Evolutionary conservation across 2,888 invertebrate genomes (phyloP).

Genomic region (Drosophila lacicola): DNA sequence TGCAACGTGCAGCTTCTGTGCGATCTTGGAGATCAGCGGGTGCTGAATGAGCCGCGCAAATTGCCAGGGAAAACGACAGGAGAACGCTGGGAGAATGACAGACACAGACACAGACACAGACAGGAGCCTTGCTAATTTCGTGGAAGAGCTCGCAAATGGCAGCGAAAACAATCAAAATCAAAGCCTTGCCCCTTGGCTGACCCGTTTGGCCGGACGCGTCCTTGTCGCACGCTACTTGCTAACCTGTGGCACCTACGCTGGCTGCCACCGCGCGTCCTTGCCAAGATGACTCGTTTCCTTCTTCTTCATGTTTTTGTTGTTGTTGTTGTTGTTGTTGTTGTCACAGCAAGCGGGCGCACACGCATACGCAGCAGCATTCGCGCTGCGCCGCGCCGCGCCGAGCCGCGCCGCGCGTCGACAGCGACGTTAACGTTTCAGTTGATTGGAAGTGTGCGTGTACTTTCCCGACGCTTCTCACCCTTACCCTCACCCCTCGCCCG

Average conservation of each 20-base stretch:
- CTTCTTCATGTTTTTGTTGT: background rate
- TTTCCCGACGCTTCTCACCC: conserved; percentile 44
- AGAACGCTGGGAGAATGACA: conserved; percentile 13
- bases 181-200: conserved; percentile 23
- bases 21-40: conserved; percentile 60
- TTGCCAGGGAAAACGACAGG: conserved; percentile 68
- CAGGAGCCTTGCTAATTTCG: conserved; percentile 49
- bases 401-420: conserved; percentile 4
- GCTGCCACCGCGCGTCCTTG: conserved; percentile 48
- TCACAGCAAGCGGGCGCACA: conserved; percentile 73
- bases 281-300: conserved; percentile 5
- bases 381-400: background rate
- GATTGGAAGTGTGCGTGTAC: conserved; percentile 67
- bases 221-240: conserved; percentile 63
- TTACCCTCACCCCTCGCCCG: conserved; percentile 11
- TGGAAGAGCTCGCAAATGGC: conserved; percentile 41
- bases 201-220: conserved; percentile 33
- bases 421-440: conserved; percentile 34
- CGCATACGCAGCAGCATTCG: conserved; percentile 32
- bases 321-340: conserved; percentile 18
- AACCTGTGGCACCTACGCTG: conserved; percentile 58
- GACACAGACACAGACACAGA: background rate
- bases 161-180: conserved; percentile 21
- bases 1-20: conserved; percentile 59
- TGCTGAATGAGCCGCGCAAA: conserved; percentile 54